A percentile compares a stretch with the other conserved stretches of the same genome.
phyloP scores from a whole-genome alignment of 2,797 vertebrate species.

The Circus cinereus region DNA sequence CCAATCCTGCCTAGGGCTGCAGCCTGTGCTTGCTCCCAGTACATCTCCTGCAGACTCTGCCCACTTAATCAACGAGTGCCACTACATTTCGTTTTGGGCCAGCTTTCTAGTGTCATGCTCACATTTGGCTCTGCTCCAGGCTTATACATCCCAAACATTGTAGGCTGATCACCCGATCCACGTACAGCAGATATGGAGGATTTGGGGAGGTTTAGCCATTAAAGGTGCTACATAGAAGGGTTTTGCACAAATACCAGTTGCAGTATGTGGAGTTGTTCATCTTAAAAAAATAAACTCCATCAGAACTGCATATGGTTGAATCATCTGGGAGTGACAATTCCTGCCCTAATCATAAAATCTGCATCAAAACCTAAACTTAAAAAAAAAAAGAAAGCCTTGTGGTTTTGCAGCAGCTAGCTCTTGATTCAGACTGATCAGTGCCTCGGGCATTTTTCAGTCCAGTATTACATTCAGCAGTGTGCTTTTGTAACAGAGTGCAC shows the following conservation, averaged over 20 bases:
- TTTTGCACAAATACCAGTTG: background rate
- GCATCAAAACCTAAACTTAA: background rate
- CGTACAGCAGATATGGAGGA: background rate
- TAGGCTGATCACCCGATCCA: accelerated
- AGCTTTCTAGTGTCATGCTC: background rate
- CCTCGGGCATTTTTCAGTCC: background rate
- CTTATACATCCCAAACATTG: background rate
- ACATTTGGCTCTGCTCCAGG: background rate
- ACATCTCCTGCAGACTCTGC: background rate
- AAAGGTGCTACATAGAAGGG: background rate
- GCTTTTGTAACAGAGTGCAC: background rate
- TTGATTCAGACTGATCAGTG: background rate
- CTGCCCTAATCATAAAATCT: background rate
- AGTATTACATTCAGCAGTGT: background rate
- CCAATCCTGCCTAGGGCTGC: background rate
- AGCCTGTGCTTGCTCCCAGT: background rate
- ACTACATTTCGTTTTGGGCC: background rate
- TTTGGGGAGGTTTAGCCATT: background rate
- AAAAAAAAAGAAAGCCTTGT: background rate
- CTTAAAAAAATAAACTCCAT: background rate
- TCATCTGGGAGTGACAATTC: background rate
- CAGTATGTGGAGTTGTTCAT: background rate
- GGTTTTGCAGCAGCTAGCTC: background rate
- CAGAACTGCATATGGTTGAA: background rate
- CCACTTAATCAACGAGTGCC: background rate